phyloP scores from a whole-genome alignment of 2,888 invertebrate species.

The Nomada goodeniana region DNA sequence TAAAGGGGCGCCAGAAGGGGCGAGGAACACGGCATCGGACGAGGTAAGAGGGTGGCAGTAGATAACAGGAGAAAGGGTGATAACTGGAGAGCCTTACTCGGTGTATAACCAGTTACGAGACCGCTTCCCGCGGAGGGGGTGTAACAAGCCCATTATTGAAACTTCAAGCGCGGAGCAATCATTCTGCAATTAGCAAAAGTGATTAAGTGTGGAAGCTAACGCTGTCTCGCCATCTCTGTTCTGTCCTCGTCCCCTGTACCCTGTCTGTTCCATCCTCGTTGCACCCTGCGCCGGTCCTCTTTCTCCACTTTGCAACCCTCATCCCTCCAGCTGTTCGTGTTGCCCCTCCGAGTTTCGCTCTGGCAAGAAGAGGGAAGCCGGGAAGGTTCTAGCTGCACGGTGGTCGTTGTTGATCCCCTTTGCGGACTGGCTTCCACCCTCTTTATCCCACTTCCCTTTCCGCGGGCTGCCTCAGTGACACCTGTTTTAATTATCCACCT shows the following conservation, averaged over 20 bases:
- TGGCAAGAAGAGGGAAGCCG: background rate
- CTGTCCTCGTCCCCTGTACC: background rate
- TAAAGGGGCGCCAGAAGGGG: conserved; percentile 1
- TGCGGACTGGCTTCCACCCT: conserved; percentile 18
- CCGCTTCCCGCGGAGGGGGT: conserved; percentile 46
- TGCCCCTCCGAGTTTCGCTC: too few relatives aligned
- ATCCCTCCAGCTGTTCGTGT: background rate
- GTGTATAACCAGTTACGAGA: conserved; percentile 66
- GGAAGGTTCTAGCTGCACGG: conserved; percentile 1
- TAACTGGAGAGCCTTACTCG: conserved; percentile 53
- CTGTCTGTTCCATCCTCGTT: background rate
- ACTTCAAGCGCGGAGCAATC: conserved; percentile 80
- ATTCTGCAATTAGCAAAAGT: conserved; percentile 82
- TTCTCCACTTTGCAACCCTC: background rate
- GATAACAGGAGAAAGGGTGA: conserved; percentile 60
- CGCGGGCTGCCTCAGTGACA: conserved; percentile 39
- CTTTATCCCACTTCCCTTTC: background rate
- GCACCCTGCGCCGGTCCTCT: background rate
- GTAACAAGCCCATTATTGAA: conserved; percentile 82
- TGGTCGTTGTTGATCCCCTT: conserved; percentile 35
- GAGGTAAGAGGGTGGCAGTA: conserved; percentile 32
- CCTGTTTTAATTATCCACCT: conserved; percentile 69
- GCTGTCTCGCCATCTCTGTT: conserved; percentile 43
- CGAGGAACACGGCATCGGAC: background rate
- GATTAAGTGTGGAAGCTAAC: conserved; percentile 79